A percentile compares a stretch with the other conserved stretches of the same genome.
These are phyloP conservation scores for Oxyscelio sp. DNA, from an alignment of 2,888 invertebrate genomes.

Conservation along the genomic window DNA sequence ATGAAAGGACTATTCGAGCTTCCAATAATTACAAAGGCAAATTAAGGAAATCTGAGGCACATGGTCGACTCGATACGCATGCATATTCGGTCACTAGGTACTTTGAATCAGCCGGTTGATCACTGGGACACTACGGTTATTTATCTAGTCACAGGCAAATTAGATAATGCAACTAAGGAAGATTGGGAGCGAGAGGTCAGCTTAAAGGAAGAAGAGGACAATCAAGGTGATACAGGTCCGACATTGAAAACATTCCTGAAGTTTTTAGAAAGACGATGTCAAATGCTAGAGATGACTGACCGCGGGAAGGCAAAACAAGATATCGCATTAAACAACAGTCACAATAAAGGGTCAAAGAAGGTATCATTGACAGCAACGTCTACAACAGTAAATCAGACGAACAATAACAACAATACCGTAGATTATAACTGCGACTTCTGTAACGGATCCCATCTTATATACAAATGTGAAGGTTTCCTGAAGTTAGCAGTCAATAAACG, in stretches of 20 bases:
- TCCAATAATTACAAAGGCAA: not conserved
- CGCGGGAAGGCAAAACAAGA: not conserved
- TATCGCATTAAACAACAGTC: not conserved
- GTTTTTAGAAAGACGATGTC: slow-evolving; percentile 32
- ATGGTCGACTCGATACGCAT: not conserved
- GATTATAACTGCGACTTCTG: not conserved
- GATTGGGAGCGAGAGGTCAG: slow-evolving; percentile 4
- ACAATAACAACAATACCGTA: not conserved
- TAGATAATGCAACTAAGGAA: slow-evolving; percentile 4
- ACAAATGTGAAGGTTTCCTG: not conserved
- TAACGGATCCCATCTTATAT: not conserved
- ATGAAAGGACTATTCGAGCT: not conserved
- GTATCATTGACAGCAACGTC: not conserved
- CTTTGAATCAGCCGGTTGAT: not conserved
- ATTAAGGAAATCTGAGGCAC: not conserved
- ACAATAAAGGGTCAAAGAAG: not conserved
- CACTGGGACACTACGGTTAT: slow-evolving; percentile 14
- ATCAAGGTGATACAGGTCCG: not conserved
- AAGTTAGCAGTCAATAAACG: not conserved
- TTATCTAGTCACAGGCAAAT: slow-evolving; percentile 26
- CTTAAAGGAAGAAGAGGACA: not conserved
- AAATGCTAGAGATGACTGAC: slow-evolving; percentile 1
- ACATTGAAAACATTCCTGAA: not conserved
- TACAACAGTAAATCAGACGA: not conserved
- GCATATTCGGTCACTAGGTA: not conserved